Evolutionary conservation across 1,140 invertebrate species (phyloP).

Genomic region (Cydia strobilella): DNA sequence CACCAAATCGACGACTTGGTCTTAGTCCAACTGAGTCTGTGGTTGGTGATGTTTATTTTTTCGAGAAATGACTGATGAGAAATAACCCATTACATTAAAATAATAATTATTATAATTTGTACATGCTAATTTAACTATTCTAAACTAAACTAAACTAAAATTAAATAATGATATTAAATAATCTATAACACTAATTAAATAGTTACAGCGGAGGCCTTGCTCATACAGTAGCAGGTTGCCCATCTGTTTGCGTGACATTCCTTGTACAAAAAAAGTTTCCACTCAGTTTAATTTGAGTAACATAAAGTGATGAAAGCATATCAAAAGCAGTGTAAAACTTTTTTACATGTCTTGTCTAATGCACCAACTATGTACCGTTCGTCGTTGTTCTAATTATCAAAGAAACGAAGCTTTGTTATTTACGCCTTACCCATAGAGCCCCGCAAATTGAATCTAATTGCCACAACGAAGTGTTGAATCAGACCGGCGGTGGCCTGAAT

Average conservation of each 20-base stretch:
- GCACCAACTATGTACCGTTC: conserved; percentile 3
- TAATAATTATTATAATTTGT: no score
- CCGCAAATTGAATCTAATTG: conserved; percentile 78
- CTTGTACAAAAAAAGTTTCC: background rate
- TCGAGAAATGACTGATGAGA: no score
- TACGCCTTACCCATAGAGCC: conserved; percentile 61
- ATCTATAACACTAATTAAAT: no score
- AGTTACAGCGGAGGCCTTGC: no score
- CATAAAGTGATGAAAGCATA: conserved; percentile 6
- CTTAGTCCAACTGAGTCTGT: no score
- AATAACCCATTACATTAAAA: no score
- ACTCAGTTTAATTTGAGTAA: background rate
- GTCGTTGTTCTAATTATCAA: conserved; percentile 56
- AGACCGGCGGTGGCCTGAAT: conserved; percentile 73
- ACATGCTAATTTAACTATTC: no score
- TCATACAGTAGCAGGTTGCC: no score
- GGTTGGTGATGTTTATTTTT: no score
- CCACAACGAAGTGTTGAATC: conserved; percentile 78
- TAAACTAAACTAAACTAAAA: no score
- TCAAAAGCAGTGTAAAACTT: conserved; percentile 2
- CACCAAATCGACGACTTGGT: no score
- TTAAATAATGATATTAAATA: no score
- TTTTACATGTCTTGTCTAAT: conserved; percentile 26
- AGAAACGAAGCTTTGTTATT: conserved; percentile 68
- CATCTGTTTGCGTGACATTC: background rate